Evolutionary conservation across 1,140 invertebrate species (phyloP), one percentile per base, ranked within the genome.

Genomic region (Callitettix versicolor): DNA sequence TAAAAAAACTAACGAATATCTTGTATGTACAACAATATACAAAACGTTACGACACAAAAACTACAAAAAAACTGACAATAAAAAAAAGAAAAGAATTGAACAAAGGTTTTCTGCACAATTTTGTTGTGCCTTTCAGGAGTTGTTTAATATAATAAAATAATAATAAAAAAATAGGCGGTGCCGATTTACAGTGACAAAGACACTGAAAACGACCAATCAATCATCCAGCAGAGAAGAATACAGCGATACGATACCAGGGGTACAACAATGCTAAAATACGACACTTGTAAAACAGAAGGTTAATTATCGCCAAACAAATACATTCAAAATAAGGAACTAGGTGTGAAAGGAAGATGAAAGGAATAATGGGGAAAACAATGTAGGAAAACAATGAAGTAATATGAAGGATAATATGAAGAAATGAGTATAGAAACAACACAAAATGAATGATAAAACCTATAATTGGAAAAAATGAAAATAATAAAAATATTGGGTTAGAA

Each of bases 261-360:
- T 49, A 49, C 47, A 49, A 49, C 47, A 49, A 20, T 46, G 47
- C 47, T 49, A 49, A 49, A 22, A 14, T 34, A 49, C 47, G 47
- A 49, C 47, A 49, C 21, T 30, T 22, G 47, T 30, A 30, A 30
- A 30, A 49, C 12, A 14, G 11, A 21, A 34, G 47, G 47, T 30
- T 46, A 46, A 46, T 46, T 5, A 12, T 49, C 47, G 47, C 47
- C 47, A 49, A 30, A 49, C 47, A 49, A 34, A 49, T 49, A 49
- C 47, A 49, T 49, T 49, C 47, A 49, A 49, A 49, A 49, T 30
- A n/a, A 30, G 30, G 26, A 9, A 30, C 2, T 4, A 30, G 47
- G 18, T 20, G n/a, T 30, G 26, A 9, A 9, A 30, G 26, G 26
- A 30, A 30, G 3, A 9, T 4, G 26, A 30, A 9, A 30, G 26